A percentile compares a stretch with the other conserved stretches of the same genome.
phyloP scores from a whole-genome alignment of 2,888 invertebrate species.

The Monoplex corrugatus region DNA sequence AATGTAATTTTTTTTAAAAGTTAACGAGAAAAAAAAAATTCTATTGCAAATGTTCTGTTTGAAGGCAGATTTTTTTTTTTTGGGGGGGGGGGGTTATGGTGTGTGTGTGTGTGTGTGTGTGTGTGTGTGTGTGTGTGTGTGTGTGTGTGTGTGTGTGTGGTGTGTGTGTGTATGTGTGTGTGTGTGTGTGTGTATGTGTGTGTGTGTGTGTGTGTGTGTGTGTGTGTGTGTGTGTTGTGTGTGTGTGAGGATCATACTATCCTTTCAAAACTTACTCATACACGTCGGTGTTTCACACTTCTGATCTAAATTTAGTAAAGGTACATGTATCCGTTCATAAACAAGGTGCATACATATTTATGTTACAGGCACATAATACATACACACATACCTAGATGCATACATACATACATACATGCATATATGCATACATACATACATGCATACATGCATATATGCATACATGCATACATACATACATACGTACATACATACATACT shows the following conservation, averaged over 20 bases:
- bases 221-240: background rate
- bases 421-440: background rate
- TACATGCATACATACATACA: background rate
- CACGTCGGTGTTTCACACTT: background rate
- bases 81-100: no score
- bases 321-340: background rate
- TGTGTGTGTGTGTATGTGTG: no score
- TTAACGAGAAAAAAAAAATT: background rate
- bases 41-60: background rate
- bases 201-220: no score
- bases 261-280: background rate
- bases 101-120: no score
- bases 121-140: no score
- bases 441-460: background rate
- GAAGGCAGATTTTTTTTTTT: background rate
- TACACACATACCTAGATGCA: background rate
- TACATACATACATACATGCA: no score
- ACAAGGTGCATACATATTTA: background rate
- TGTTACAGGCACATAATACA: background rate
- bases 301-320: background rate
- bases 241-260: background rate
- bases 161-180: no score
- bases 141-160: no score
- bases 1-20: background rate
- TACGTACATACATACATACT: constrained; percentile 24